A percentile compares a stretch with the other conserved stretches of the same genome.
phyloP scores from a whole-genome alignment of 2,888 invertebrate genomes.

The Deroplatys truncata region DNA sequence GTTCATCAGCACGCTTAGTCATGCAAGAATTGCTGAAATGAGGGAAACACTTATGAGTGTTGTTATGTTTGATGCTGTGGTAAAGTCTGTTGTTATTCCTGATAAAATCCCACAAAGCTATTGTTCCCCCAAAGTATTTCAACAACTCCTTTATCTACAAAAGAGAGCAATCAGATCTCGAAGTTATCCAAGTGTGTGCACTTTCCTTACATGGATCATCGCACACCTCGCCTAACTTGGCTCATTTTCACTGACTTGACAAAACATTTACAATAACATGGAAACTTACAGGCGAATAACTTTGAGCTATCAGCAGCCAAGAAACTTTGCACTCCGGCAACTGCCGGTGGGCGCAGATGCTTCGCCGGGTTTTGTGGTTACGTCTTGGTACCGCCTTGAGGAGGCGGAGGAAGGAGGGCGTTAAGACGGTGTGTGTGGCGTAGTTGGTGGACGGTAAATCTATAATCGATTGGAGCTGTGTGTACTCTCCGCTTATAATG shows the following conservation, averaged over 20 bases:
- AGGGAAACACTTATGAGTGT: too few relatives aligned
- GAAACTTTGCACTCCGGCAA: background rate
- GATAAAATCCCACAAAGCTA: background rate
- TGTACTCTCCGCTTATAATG: background rate
- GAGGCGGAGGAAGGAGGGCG: background rate
- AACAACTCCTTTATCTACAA: background rate
- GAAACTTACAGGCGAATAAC: background rate
- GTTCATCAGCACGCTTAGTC: too few relatives aligned
- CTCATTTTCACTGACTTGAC: background rate
- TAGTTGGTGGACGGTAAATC: background rate
- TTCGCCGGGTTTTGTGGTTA: constrained; percentile 3
- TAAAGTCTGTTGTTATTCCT: background rate
- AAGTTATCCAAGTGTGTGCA: background rate
- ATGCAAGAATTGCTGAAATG: too few relatives aligned
- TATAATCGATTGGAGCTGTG: constrained; percentile 1
- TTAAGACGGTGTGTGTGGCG: background rate
- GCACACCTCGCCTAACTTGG: background rate
- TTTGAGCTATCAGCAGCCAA: background rate
- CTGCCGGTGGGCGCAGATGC: background rate
- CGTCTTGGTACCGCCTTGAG: background rate
- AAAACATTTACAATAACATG: background rate
- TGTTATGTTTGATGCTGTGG: too few relatives aligned
- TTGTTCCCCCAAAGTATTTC: background rate
- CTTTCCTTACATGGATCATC: background rate
- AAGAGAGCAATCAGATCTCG: background rate